These are phyloP conservation scores for Augochlorella aurata DNA, from an alignment of 2,888 invertebrate species.

Conservation along the genomic window DNA sequence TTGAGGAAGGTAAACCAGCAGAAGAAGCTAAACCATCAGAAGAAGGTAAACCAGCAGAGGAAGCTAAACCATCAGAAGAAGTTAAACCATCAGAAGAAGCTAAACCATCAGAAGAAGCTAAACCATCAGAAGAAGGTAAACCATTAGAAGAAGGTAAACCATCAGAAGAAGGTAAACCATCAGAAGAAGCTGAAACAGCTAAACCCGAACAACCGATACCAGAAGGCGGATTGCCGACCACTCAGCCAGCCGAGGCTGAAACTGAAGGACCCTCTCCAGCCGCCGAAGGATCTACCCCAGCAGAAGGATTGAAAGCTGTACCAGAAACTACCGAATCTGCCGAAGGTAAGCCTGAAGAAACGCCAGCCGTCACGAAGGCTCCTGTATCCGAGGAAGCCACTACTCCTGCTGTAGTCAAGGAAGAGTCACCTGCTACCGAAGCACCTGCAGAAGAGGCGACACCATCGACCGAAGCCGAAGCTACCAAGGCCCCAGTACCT, in stretches of 20 bases:
- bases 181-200: slow-evolving; percentile 21
- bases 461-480: slow-evolving; percentile 11
- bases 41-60: slow-evolving; percentile 30
- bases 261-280: slow-evolving; percentile 26
- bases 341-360: slow-evolving; percentile 41
- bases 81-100: slow-evolving; percentile 36
- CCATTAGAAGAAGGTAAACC: slow-evolving; percentile 30
- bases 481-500: slow-evolving; percentile 29
- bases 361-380: slow-evolving; percentile 30
- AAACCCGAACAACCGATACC: slow-evolving; percentile 48
- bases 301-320: slow-evolving; percentile 31
- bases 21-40: slow-evolving; percentile 26
- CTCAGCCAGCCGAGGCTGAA: slow-evolving; percentile 47
- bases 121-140: slow-evolving; percentile 40
- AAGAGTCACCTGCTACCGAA: slow-evolving; percentile 43
- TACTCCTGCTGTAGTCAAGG: slow-evolving; percentile 20
- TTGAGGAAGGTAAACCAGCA: too few relatives aligned
- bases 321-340: slow-evolving; percentile 43
- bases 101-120: slow-evolving; percentile 38
- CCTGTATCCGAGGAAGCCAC: slow-evolving; percentile 36
- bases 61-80: slow-evolving; percentile 31
- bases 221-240: slow-evolving; percentile 49
- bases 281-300: slow-evolving; percentile 36
- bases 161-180: not conserved
- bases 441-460: slow-evolving; percentile 27